These are phyloP conservation scores for Theristicus caerulescens DNA, from an alignment of 2,113 vertebrate species.

Conservation along the genomic window DNA sequence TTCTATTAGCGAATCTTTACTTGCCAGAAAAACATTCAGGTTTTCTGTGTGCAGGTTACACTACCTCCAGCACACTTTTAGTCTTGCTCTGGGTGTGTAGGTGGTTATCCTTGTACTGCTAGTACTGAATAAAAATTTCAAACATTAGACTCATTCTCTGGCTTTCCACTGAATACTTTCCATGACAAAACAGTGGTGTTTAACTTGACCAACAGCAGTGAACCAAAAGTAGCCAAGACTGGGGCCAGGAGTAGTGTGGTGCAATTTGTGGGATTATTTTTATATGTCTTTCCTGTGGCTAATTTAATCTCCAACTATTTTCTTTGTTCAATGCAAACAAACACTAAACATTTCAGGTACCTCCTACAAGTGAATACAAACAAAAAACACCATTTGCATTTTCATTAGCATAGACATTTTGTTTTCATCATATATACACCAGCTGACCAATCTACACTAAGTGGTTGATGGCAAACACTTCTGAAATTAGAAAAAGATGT, in stretches of 20 bases:
- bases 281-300: not conserved
- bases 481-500: not conserved
- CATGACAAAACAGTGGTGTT: not conserved
- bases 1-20: not conserved
- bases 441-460: not conserved
- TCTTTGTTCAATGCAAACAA: not conserved
- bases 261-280: not conserved
- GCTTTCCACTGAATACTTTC: not conserved
- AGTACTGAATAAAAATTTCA: not conserved
- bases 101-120: not conserved
- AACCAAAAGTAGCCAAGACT: not conserved
- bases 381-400: not conserved
- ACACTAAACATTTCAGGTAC: not conserved
- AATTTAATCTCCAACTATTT: not conserved
- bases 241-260: not conserved
- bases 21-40: not conserved
- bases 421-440: not conserved
- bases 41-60: not conserved
- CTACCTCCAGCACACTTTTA: not conserved
- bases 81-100: not conserved
- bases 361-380: not conserved
- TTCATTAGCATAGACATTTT: not conserved
- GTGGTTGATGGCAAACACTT: not conserved
- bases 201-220: not conserved
- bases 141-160: not conserved